phyloP scores from a whole-genome alignment of 2,113 vertebrate species.

The Acanthochromis polyacanthus region DNA sequence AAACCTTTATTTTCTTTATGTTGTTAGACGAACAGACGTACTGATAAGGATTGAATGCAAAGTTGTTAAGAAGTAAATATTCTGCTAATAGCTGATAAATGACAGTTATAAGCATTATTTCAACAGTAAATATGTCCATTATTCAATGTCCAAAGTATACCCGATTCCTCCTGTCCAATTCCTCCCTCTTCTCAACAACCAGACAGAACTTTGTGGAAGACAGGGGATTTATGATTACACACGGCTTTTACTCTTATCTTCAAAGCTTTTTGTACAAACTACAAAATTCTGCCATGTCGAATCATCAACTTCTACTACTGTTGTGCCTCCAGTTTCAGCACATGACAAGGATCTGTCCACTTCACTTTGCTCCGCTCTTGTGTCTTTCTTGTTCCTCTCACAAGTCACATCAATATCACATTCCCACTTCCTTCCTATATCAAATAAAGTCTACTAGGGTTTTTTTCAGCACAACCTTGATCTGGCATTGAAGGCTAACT shows the following conservation, averaged over 20 bases:
- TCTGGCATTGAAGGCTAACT: constrained; percentile 49
- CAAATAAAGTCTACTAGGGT: constrained; percentile 53
- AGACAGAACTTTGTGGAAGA: not conserved
- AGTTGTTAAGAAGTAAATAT: too few species aligned
- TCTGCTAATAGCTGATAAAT: too few species aligned
- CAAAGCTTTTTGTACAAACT: constrained; percentile 13
- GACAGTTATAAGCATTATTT: too few species aligned
- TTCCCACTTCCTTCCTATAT: constrained; percentile 57
- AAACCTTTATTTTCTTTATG: too few species aligned
- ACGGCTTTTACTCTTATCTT: not conserved
- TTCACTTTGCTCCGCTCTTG: constrained; percentile 13
- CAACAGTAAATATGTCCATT: too few species aligned
- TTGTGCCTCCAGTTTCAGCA: constrained; percentile 9
- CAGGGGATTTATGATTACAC: not conserved
- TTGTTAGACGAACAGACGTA: too few species aligned
- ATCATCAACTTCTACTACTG: not conserved
- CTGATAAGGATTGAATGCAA: too few species aligned
- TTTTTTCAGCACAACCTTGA: constrained; percentile 52
- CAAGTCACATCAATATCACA: constrained; percentile 48
- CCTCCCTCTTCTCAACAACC: not conserved
- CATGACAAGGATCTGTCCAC: constrained; percentile 20
- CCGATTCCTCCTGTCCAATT: not conserved
- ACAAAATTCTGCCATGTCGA: not conserved
- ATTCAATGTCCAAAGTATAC: not conserved
- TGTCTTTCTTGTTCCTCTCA: constrained; percentile 11